Conservation (phyloP, 2,888 invertebrate genomes). For the Melanostoma scalare region DNA sequence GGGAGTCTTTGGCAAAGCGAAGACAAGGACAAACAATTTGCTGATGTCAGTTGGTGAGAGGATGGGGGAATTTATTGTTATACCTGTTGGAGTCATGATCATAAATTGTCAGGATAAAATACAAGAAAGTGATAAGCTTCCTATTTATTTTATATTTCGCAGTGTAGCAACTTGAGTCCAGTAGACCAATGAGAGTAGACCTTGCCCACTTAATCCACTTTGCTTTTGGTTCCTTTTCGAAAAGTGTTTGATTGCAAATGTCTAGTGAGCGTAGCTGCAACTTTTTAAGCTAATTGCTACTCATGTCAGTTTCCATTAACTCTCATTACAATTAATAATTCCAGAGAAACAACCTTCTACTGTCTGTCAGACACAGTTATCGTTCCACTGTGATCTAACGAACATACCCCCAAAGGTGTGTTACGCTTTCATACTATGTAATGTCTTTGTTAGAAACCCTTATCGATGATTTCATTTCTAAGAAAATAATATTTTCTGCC, state of each 20-base stretch:
- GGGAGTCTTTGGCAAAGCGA: neutral
- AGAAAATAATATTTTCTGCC: constrained; percentile 33
- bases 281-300: constrained; percentile 10
- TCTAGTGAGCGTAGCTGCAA: neutral
- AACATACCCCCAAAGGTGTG: constrained; percentile 42
- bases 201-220: too few species aligned
- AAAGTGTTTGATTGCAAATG: too few species aligned
- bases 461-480: constrained; percentile 56
- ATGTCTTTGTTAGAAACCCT: constrained; percentile 37
- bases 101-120: too few species aligned
- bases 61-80: too few species aligned
- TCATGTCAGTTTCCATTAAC: constrained; percentile 50
- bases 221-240: too few species aligned
- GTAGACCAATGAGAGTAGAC: too few species aligned
- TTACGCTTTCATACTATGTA: constrained; percentile 31
- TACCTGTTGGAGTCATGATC: too few species aligned
- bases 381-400: constrained; percentile 2
- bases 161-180: too few species aligned
- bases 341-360: constrained; percentile 16
- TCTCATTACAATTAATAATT: constrained; percentile 57
- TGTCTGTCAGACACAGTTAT: constrained; percentile 43
- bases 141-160: too few species aligned
- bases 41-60: too few species aligned
- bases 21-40: too few species aligned
- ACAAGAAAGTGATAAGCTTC: too few species aligned